A percentile compares a stretch with the other conserved stretches of the same genome.
Conservation (phyloP, 2,797 vertebrate species). For the Chrosomus eos region DNA sequence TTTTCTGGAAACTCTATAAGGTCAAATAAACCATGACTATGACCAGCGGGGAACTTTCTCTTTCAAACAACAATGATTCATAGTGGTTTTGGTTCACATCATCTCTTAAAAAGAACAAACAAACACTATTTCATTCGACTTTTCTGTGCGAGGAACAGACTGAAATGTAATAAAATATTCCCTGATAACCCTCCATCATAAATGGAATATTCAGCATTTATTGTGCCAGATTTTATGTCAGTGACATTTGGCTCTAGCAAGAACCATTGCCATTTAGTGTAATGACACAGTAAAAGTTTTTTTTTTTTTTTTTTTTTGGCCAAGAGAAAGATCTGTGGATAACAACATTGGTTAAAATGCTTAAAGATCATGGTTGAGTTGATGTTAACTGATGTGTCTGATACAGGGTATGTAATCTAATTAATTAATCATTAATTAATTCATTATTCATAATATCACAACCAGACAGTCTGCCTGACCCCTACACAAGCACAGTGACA, state of each 20-base stretch:
- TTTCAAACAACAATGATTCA: not conserved
- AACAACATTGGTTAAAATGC: not conserved
- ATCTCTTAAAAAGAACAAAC: not conserved
- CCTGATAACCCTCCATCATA: not conserved
- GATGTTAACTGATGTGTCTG: not conserved
- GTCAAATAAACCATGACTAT: not conserved
- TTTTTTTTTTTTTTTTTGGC: not conserved
- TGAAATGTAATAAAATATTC: not conserved
- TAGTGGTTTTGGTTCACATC: too few relatives aligned
- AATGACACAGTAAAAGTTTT: not conserved
- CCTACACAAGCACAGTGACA: not conserved
- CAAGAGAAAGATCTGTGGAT: not conserved
- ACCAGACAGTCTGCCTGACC: not conserved
- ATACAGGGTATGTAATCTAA: not conserved
- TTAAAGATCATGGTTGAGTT: not conserved
- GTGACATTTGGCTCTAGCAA: not conserved
- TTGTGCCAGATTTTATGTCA: not conserved
- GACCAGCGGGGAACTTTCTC: too few relatives aligned
- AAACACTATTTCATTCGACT: not conserved
- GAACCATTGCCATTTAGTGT: not conserved
- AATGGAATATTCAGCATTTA: not conserved
- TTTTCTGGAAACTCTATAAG: not conserved
- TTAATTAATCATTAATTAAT: not conserved
- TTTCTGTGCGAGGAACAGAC: too few relatives aligned
- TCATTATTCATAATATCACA: not conserved